Evolutionary conservation across 2,888 invertebrate genomes (phyloP).

Genomic region (Lapara coniferarum): DNA sequence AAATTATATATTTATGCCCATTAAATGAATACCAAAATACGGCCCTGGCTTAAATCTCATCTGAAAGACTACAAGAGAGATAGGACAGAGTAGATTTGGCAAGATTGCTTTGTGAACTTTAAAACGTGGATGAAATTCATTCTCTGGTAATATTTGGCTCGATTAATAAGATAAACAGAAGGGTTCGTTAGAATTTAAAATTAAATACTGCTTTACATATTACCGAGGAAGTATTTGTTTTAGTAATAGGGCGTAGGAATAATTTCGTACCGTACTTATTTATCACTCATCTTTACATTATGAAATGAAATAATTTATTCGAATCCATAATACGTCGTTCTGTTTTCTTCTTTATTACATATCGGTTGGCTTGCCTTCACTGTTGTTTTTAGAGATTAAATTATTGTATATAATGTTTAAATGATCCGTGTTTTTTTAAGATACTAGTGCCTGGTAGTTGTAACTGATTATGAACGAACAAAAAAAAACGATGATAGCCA

Average conservation of each 20-base stretch:
- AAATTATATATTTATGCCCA: neutral
- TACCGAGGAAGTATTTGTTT: neutral
- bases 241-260: neutral
- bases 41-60: conserved; percentile 33
- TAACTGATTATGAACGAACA: too few relatives aligned
- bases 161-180: conserved; percentile 61
- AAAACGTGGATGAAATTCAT: conserved; percentile 56
- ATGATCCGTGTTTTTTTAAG: too few relatives aligned
- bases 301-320: too few relatives aligned
- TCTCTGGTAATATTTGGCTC: conserved; percentile 52
- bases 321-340: too few relatives aligned
- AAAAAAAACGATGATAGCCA: too few relatives aligned
- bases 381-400: too few relatives aligned
- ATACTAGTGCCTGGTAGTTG: too few relatives aligned
- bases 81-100: conserved; percentile 40
- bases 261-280: too few relatives aligned
- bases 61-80: conserved; percentile 44
- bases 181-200: conserved; percentile 43
- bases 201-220: conserved; percentile 37
- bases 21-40: neutral
- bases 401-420: too few relatives aligned
- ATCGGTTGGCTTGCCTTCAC: too few relatives aligned
- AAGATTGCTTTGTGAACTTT: conserved; percentile 59
- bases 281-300: too few relatives aligned
- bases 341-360: too few relatives aligned